A percentile compares a stretch with the other conserved stretches of the same genome.
These are phyloP conservation scores for Yasuhikotakia modesta DNA, from an alignment of 2,797 vertebrate species.

Conservation along the genomic window DNA sequence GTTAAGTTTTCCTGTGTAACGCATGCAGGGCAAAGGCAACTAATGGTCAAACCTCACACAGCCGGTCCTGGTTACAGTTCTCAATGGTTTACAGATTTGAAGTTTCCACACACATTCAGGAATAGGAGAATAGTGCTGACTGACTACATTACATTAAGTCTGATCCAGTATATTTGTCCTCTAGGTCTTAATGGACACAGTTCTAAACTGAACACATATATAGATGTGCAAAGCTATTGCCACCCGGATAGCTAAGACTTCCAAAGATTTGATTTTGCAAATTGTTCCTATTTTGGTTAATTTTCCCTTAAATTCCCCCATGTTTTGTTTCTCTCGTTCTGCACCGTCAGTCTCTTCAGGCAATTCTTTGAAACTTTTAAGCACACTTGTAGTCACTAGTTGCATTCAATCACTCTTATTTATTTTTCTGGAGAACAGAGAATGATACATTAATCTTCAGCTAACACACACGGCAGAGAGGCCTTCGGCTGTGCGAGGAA, in stretches of 20 bases:
- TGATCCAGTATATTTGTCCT: too few relatives aligned
- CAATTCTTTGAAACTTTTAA: constrained; percentile 36
- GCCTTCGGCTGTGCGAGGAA: constrained; percentile 26
- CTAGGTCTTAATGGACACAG: too few relatives aligned
- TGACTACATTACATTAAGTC: too few relatives aligned
- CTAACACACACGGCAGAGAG: constrained; percentile 11
- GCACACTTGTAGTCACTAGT: constrained; percentile 5
- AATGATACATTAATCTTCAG: constrained; percentile 5
- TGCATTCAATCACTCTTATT: constrained; percentile 16
- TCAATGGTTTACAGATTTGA: background rate
- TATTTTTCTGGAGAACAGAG: constrained; percentile 6
- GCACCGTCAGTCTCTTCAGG: constrained; percentile 42
- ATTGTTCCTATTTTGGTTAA: background rate
- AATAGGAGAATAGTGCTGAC: too few relatives aligned
- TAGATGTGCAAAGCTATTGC: constrained; percentile 48
- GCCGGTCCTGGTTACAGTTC: background rate
- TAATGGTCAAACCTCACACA: background rate
- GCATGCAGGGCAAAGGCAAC: too few relatives aligned
- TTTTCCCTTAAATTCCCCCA: constrained; percentile 1
- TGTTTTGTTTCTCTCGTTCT: constrained; percentile 31
- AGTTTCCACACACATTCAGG: background rate
- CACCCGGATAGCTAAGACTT: constrained; percentile 58
- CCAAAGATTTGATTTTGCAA: constrained; percentile 28
- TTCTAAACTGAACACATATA: too few relatives aligned
- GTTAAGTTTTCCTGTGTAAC: too few relatives aligned